A percentile compares a stretch with the other conserved stretches of the same genome.
These are phyloP conservation scores for Theristicus caerulescens DNA, from an alignment of 2,113 vertebrate genomes.

Conservation along the genomic window DNA sequence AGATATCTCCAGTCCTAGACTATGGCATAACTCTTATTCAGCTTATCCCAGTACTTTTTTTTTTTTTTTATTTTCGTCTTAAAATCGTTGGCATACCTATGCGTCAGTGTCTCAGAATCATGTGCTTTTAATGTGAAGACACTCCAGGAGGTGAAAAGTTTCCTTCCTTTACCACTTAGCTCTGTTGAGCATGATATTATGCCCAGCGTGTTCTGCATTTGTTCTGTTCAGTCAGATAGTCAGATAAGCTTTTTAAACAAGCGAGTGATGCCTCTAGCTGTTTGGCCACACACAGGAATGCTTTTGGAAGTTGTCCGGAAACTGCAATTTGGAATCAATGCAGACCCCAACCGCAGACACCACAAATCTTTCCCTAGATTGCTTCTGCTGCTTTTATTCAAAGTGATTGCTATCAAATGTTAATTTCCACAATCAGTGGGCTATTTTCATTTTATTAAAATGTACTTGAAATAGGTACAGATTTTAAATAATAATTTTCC, in stretches of 20 bases:
- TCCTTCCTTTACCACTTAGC: neutral
- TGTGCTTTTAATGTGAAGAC: neutral
- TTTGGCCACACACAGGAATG: neutral
- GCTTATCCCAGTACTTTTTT: neutral
- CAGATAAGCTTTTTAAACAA: neutral
- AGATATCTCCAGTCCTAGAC: neutral
- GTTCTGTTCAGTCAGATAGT: neutral
- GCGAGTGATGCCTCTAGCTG: neutral
- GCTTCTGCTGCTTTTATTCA: neutral
- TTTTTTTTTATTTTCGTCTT: neutral
- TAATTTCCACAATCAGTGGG: neutral
- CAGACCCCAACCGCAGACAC: neutral
- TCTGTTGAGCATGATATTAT: neutral
- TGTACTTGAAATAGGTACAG: neutral
- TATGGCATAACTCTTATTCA: neutral
- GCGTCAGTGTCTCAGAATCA: neutral
- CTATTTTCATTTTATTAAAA: neutral
- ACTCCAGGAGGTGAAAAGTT: neutral
- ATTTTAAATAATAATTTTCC: neutral
- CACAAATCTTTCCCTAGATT: neutral
- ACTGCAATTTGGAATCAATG: neutral
- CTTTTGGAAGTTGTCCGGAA: neutral
- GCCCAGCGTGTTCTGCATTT: neutral
- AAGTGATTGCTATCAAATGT: neutral
- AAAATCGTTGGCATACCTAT: neutral